Base-by-base conservation (phyloP, 2,888 invertebrate species). In the Erynnis tages region DNA sequence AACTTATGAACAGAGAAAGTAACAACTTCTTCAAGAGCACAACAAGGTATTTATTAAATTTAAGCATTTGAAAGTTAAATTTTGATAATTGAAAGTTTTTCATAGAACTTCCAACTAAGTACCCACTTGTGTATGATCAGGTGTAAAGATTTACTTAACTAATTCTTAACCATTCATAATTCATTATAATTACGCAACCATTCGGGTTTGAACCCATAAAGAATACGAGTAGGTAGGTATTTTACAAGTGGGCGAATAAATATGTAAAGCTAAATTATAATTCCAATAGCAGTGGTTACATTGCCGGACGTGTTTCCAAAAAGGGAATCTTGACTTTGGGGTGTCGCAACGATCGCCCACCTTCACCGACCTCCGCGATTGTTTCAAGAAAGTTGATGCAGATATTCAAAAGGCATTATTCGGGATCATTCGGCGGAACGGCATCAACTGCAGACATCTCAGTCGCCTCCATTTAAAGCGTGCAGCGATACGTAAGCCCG, bases 1-100 rank as follows among this genome's bases (percentile, higher is more conserved):
- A 97, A 82, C 91, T 97, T 61, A 96, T 97, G 94, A 97, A 96
- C 86, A 93, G 96, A 75, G 97, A 97, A 85, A 95, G 95, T 75
- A 94, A 95, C 83, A 95, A 96, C 77, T 96, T 96, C 91, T 97
- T 97, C 90, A 95, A 96, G 90, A 94, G 93, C 82, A 94, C 96
- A 70, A 93, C 94, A 76, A 96, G 96, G 96, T 96, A 93, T 76
- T 76, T 82, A 84, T 84, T 68, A 45, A 61, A 54, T 59, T 57
- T 53, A 32, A 41, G n/a, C n/a, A n/a, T n/a, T 27, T 21, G 21
- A 11, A 2, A 30, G 3, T 30, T 30, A 21, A 14, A 10, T 16
- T 38, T 1, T 13, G 19, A 43, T 17, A 23, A 21, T 11, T 6
- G 14, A 14, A 6, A 14, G 13, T 30, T 21, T 2, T 10, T 21